Evolutionary conservation across 2,888 invertebrate species (phyloP), one percentile per base, ranked within the genome.

Genomic region (Pollenia angustigena): DNA sequence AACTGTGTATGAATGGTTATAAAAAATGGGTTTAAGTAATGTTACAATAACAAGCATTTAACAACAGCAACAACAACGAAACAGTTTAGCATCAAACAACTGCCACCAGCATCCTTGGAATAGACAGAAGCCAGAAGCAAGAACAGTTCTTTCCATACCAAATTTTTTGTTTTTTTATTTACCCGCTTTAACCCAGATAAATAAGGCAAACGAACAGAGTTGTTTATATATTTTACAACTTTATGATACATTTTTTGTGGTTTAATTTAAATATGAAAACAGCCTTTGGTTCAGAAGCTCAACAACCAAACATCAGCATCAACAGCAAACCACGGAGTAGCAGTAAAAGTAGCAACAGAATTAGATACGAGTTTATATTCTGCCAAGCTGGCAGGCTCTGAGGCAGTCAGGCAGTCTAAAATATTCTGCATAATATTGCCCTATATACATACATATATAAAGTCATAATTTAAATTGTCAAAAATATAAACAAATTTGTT

Each of bases 261-360:
- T 86, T 83, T 76, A 86, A 83, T 86, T 80, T 83, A 81, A 86
- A 81, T 81, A 80, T 80, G 83, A 81, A 76, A 78, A 82, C 79
- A 69, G 69, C 52, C 64, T 52, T 32, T 11, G 46, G 54, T 48
- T 64, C 69, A 56, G 50, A 74, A 79, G 52, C 18, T 76, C 62
- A 79, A 23, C 42, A 58, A 56, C 50, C 69, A 83, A 68, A 58
- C 64, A 85, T 60, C 78, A 62, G 66, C 64, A 76, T 52, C 50
- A 66, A 14, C 54, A 66, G 32, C 32, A 52, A 75, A 71, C 71
- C 48, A 80, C 76, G 66, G 42, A 74, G 40, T 62, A 60, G 14
- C 44, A 62, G 58, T 14, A 78, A 64, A 72, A 52, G 14, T n/a
- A 54, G 14, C 58, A 62, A 60, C 60, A 32, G 11, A 40, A 66